Conservation (phyloP, 1,140 invertebrate species). For the Drosophila leontia region DNA sequence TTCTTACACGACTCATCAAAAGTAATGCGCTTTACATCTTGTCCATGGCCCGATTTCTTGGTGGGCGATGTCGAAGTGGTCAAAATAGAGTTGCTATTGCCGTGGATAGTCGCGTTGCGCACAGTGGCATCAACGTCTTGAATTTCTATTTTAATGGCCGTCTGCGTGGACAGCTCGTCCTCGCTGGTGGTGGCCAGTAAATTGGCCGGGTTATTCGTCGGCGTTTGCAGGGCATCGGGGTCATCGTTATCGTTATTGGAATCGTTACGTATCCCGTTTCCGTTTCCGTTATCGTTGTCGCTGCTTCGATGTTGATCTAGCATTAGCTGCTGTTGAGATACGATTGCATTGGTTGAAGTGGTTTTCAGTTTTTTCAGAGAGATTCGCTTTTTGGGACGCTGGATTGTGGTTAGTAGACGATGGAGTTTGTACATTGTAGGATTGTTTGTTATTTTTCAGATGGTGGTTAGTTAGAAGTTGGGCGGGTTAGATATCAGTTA, state of each 20-base stretch:
- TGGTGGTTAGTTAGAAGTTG: slow-evolving; percentile 34
- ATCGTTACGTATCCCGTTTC: background rate
- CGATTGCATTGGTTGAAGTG: slow-evolving; percentile 74
- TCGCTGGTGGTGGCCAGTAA: slow-evolving; percentile 58
- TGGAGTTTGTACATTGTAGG: slow-evolving; percentile 38
- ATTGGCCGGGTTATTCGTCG: slow-evolving; percentile 51
- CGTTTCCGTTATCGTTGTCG: slow-evolving; percentile 17
- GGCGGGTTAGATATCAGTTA: slow-evolving; percentile 34
- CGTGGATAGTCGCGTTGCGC: slow-evolving; percentile 29
- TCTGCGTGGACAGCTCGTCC: slow-evolving; percentile 82
- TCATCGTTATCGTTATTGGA: slow-evolving; percentile 20
- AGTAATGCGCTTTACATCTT: slow-evolving; percentile 85
- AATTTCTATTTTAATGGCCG: slow-evolving; percentile 79
- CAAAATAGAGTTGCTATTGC: slow-evolving; percentile 45
- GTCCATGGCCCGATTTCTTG: slow-evolving; percentile 77
- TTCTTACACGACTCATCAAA: slow-evolving; percentile 85
- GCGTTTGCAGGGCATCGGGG: slow-evolving; percentile 41
- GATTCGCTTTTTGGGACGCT: slow-evolving; percentile 82
- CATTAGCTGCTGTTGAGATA: slow-evolving; percentile 82
- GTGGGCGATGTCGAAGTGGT: slow-evolving; percentile 69
- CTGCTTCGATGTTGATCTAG: slow-evolving; percentile 57
- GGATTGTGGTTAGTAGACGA: slow-evolving; percentile 31
- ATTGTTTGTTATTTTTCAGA: slow-evolving; percentile 33
- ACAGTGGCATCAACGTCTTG: slow-evolving; percentile 59
- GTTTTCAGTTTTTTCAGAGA: slow-evolving; percentile 77